Percentiles rank a stretch among this genome's conserved stretches.
Conservation (phyloP, 2,888 invertebrate species). For the Lissonota sp. region DNA sequence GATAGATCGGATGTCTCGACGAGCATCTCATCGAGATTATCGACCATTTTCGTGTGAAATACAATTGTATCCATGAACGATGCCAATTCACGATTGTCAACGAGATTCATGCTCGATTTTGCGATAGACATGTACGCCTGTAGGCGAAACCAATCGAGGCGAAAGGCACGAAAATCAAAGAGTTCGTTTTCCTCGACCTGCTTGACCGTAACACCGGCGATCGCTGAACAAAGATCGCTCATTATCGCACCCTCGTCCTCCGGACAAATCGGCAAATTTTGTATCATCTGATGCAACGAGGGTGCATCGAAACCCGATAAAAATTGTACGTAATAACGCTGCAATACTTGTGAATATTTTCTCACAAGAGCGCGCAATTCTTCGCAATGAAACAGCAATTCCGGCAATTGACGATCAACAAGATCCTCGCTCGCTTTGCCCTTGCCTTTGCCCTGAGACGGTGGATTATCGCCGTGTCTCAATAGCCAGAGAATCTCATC, state of each 20-base stretch:
- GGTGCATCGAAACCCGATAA: slow-evolving; percentile 98
- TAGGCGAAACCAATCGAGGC: slow-evolving; percentile 98
- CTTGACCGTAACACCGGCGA: slow-evolving; percentile 93
- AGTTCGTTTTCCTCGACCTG: slow-evolving; percentile 98
- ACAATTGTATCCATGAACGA: slow-evolving; percentile 97
- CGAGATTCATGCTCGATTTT: slow-evolving; percentile 91
- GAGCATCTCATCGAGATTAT: slow-evolving; percentile 98
- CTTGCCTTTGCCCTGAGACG: slow-evolving; percentile 91
- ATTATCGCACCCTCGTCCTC: slow-evolving; percentile 98
- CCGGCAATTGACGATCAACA: slow-evolving; percentile 97
- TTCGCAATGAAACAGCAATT: slow-evolving; percentile 98
- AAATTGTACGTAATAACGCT: slow-evolving; percentile 99
- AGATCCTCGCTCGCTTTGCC: slow-evolving; percentile 96
- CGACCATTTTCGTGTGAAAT: slow-evolving; percentile 99
- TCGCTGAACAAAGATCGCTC: slow-evolving; percentile 95
- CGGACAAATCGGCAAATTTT: slow-evolving; percentile 92
- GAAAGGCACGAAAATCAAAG: slow-evolving; percentile 97
- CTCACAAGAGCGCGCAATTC: slow-evolving; percentile 97
- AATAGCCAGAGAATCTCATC: slow-evolving; percentile 99
- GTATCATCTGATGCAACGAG: slow-evolving; percentile 93
- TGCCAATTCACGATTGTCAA: slow-evolving; percentile 94
- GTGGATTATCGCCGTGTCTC: slow-evolving; percentile 98
- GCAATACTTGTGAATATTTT: slow-evolving; percentile 98
- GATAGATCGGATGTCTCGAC: slow-evolving; percentile 99
- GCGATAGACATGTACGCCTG: slow-evolving; percentile 96